Conservation (phyloP, 2,888 invertebrate species). For the Callyntrura sp. region DNA sequence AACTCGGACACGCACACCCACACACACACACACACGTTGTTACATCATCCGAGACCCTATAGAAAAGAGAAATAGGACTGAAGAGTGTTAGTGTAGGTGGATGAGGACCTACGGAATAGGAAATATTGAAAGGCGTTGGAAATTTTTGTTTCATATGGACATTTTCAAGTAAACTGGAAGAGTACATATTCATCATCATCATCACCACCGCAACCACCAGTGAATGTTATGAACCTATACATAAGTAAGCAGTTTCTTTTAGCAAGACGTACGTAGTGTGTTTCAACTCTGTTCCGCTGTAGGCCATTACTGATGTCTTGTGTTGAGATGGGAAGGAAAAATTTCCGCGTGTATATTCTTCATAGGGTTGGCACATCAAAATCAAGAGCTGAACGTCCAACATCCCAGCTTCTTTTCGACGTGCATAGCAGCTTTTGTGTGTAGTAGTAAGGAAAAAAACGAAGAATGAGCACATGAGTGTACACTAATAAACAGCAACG, state of each 20-base stretch:
- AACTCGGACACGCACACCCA: too few relatives aligned
- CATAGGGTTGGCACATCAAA: constrained; percentile 39
- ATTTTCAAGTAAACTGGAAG: too few relatives aligned
- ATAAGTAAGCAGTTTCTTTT: constrained; percentile 22
- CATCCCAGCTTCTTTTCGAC: constrained; percentile 22
- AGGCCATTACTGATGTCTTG: background rate
- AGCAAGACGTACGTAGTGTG: background rate
- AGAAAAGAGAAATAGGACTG: too few relatives aligned
- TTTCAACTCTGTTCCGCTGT: constrained; percentile 5
- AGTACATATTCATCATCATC: too few relatives aligned
- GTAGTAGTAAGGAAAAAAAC: constrained; percentile 15
- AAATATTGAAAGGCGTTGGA: too few relatives aligned
- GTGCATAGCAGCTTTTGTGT: constrained; percentile 33
- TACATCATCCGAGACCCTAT: too few relatives aligned
- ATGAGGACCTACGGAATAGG: too few relatives aligned
- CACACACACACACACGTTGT: too few relatives aligned
- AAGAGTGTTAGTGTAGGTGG: too few relatives aligned
- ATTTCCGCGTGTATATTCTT: background rate
- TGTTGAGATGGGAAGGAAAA: constrained; percentile 13
- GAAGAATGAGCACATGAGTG: constrained; percentile 49
- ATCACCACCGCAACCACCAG: background rate
- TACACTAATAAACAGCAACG: constrained; percentile 64
- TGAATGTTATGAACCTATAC: too few relatives aligned
- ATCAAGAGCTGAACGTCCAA: constrained; percentile 36
- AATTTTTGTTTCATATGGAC: too few relatives aligned